phyloP scores from a whole-genome alignment of 1,140 invertebrate genomes.

The Bactericera cockerelli region DNA sequence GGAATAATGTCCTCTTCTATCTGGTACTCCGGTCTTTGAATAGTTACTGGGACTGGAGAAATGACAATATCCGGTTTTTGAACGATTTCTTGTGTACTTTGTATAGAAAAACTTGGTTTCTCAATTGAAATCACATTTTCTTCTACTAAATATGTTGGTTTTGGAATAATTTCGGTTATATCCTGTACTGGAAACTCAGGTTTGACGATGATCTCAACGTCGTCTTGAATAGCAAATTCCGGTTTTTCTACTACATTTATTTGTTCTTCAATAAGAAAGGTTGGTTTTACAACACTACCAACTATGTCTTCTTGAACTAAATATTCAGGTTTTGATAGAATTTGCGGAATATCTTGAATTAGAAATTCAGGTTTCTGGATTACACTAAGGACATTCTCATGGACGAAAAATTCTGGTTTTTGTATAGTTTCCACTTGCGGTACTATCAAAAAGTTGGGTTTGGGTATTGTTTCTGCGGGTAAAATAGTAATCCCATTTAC shows the following conservation, averaged over 20 bases:
- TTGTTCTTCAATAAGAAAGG: background rate
- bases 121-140: background rate
- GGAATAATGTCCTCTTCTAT: background rate
- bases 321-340: background rate
- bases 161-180: background rate
- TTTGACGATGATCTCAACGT: background rate
- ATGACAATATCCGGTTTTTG: conserved; percentile 4
- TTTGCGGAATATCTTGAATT: background rate
- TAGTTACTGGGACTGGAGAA: background rate
- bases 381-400: background rate
- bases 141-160: background rate
- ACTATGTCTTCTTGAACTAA: background rate
- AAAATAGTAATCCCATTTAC: too few relatives aligned
- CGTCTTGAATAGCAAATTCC: background rate
- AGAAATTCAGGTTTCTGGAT: conserved; percentile 6
- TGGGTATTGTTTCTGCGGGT: background rate
- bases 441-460: background rate
- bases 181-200: background rate
- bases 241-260: background rate
- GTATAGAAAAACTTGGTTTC: background rate
- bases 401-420: background rate
- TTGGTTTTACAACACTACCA: background rate
- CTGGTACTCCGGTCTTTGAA: background rate
- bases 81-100: background rate
- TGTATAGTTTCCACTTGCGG: conserved; percentile 1